Evolutionary conservation across 2,797 vertebrate species (phyloP).

Genomic region (Onychomys leucogaster): DNA sequence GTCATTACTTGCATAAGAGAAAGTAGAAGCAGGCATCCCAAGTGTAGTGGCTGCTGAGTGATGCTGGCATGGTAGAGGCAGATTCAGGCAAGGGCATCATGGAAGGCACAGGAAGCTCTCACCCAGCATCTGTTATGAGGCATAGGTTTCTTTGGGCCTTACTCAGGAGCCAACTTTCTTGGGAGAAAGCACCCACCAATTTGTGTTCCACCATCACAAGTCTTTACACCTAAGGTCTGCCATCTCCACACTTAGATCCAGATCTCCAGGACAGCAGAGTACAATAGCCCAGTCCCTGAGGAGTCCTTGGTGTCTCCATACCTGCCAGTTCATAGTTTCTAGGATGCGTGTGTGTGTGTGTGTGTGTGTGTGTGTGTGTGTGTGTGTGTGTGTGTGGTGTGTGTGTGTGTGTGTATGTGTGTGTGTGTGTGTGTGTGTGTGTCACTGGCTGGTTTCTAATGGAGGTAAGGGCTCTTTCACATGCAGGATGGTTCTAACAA

Average conservation of each 20-base stretch:
- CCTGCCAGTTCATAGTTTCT: not conserved
- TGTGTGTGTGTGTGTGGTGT: not conserved
- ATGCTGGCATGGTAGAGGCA: rapidly evolving
- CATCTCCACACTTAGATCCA: rapidly evolving
- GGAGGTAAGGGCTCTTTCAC: not conserved
- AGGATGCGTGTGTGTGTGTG: not conserved
- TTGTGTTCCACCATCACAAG: not conserved
- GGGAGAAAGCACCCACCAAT: not conserved
- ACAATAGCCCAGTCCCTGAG: no score
- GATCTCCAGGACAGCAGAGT: rapidly evolving
- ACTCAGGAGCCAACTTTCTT: not conserved
- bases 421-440: not conserved
- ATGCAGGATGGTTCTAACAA: rapidly evolving
- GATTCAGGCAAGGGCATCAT: not conserved
- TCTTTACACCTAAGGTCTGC: not conserved
- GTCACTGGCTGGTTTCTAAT: not conserved
- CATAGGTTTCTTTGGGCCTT: rapidly evolving
- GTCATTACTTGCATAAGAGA: not conserved
- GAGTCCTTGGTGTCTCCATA: not conserved
- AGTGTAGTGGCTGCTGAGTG: no score
- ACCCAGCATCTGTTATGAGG: rapidly evolving
- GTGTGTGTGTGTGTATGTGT: no score
- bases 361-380: not conserved
- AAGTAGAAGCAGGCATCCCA: rapidly evolving
- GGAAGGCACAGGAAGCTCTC: not conserved